These are phyloP conservation scores for Meloidogyne floridensis DNA, from an alignment of 1,140 invertebrate genomes.

Conservation along the genomic window DNA sequence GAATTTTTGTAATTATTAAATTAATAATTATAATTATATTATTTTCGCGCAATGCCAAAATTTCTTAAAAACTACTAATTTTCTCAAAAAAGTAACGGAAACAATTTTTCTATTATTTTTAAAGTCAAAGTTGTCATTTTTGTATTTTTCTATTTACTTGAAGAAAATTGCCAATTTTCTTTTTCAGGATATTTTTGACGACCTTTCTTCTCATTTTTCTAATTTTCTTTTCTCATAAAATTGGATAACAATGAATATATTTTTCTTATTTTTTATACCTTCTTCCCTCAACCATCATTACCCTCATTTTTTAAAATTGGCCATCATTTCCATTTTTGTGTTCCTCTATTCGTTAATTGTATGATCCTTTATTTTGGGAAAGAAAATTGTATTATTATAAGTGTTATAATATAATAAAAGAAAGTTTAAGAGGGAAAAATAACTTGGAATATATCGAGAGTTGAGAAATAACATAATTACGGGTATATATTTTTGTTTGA, in stretches of 20 bases:
- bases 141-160: neutral
- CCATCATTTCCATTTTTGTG: neutral
- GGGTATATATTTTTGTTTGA: too few relatives aligned
- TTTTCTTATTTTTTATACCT: neutral
- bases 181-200: too few relatives aligned
- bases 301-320: neutral
- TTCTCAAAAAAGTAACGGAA: too few relatives aligned
- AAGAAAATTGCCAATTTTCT: too few relatives aligned
- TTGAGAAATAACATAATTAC: too few relatives aligned
- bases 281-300: neutral
- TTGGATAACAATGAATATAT: conserved; percentile 4
- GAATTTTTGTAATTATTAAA: too few relatives aligned
- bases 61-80: too few relatives aligned
- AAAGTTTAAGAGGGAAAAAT: neutral
- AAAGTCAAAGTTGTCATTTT: too few relatives aligned
- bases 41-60: too few relatives aligned
- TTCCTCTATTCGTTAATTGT: neutral
- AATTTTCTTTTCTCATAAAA: neutral
- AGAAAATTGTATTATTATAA: neutral
- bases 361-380: neutral
- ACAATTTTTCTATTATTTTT: too few relatives aligned
- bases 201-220: too few relatives aligned
- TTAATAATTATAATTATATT: too few relatives aligned
- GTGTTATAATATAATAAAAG: neutral
- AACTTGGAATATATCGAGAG: neutral